phyloP scores from a whole-genome alignment of 2,113 vertebrate species.

The Scomber colias region DNA sequence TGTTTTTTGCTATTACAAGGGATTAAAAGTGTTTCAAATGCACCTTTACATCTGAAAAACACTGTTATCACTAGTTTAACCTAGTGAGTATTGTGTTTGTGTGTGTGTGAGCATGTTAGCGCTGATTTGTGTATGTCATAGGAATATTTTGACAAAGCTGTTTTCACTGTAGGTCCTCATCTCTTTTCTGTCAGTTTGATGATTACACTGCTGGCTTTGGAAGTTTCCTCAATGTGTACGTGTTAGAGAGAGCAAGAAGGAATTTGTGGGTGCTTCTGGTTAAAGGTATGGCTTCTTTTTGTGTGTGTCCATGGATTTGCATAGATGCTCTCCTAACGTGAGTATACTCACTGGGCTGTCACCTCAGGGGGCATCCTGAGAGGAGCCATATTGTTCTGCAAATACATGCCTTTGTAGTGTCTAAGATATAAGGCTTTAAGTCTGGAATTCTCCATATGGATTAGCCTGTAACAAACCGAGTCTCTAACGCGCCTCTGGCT shows the following conservation, averaged over 20 bases:
- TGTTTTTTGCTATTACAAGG: conserved; percentile 27
- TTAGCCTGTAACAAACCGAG: conserved; percentile 33
- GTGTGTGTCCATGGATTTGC: conserved; percentile 31
- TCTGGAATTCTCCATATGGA: conserved; percentile 21
- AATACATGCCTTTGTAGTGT: conserved; percentile 17
- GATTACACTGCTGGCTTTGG: conserved; percentile 20
- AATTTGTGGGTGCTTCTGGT: conserved; percentile 18
- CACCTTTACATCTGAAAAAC: conserved; percentile 34
- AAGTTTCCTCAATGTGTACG: conserved; percentile 6
- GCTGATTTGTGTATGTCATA: conserved; percentile 19
- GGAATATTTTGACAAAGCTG: conserved; percentile 34
- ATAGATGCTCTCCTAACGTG: background rate
- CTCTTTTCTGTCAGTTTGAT: conserved; percentile 30
- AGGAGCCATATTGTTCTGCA: conserved; percentile 42
- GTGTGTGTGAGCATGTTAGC: conserved; percentile 6
- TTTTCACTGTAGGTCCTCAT: conserved; percentile 28
- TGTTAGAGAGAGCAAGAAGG: too few relatives aligned
- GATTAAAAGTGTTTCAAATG: conserved; percentile 46
- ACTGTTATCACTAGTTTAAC: conserved; percentile 37
- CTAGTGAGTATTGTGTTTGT: background rate
- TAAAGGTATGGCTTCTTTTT: conserved; percentile 13
- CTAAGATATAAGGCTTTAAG: conserved; percentile 16
- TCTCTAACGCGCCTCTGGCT: conserved; percentile 30
- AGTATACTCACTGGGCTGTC: conserved; percentile 30
- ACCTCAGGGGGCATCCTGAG: conserved; percentile 28